These are phyloP conservation scores for Rhinogobio ventralis DNA, from an alignment of 2,797 vertebrate genomes.

Conservation along the genomic window DNA sequence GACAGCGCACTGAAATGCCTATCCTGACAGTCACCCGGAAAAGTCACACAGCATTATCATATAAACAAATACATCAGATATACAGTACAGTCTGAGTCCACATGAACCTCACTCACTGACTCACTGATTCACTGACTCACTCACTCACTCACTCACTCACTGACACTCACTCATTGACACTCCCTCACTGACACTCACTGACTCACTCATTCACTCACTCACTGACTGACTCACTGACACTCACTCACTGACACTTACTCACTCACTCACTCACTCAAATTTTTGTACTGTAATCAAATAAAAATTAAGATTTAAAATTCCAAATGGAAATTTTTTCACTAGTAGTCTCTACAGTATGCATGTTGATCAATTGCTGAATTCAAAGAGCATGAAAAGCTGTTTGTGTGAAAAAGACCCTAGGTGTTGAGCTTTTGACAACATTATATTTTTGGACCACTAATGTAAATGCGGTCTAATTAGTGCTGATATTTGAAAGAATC, in stretches of 20 bases:
- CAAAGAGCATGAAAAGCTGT: not conserved
- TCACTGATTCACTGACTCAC: too few species aligned
- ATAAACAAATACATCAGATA: not conserved
- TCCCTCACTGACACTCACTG: too few species aligned
- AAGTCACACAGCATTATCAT: not conserved
- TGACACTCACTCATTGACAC: too few species aligned
- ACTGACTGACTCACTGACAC: too few species aligned
- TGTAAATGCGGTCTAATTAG: constrained; percentile 61
- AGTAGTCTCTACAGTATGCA: not conserved
- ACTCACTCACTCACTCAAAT: not conserved
- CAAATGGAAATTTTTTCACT: not conserved
- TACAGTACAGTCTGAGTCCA: not conserved
- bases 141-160: too few species aligned
- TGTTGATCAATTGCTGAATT: not conserved
- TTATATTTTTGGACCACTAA: constrained; percentile 42
- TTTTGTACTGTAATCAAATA: not conserved
- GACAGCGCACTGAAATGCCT: constrained; percentile 40
- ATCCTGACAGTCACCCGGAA: not conserved
- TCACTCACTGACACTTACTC: too few species aligned
- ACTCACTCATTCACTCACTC: too few species aligned
- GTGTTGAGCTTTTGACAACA: constrained; percentile 28
- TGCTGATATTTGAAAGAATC: constrained; percentile 45
- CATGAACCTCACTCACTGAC: not conserved
- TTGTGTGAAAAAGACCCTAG: not conserved
- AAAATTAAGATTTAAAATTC: not conserved